phyloP scores from a whole-genome alignment of 64 coral and sea anemone genomes.

The Porites lutea region DNA sequence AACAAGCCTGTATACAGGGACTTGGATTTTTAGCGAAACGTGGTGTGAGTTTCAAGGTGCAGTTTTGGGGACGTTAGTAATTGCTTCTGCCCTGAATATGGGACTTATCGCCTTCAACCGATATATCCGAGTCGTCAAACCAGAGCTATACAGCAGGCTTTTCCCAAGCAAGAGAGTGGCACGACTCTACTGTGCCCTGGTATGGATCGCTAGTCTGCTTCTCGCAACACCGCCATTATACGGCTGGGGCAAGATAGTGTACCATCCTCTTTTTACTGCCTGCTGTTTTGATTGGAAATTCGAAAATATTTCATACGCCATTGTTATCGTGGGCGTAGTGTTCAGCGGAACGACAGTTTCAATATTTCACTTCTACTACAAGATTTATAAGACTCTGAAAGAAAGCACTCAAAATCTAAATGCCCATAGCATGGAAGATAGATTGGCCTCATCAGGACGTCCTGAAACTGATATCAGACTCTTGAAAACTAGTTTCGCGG shows the following conservation, averaged over 20 bases:
- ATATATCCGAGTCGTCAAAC: slow-evolving; percentile 53
- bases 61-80: slow-evolving; percentile 38
- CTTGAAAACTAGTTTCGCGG: neutral
- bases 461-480: slow-evolving; percentile 47
- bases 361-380: neutral
- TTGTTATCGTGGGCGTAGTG: slow-evolving; percentile 34
- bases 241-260: slow-evolving; percentile 36
- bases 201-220: slow-evolving; percentile 43
- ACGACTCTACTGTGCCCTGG: slow-evolving; percentile 20
- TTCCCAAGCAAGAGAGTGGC: slow-evolving; percentile 40
- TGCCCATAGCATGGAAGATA: neutral
- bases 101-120: too few relatives aligned
- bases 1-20: too few relatives aligned
- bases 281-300: slow-evolving; percentile 60
- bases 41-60: slow-evolving; percentile 4
- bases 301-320: slow-evolving; percentile 58
- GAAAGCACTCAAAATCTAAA: too few relatives aligned
- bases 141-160: slow-evolving; percentile 40
- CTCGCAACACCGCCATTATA: slow-evolving; percentile 48
- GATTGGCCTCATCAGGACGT: neutral
- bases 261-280: slow-evolving; percentile 31
- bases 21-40: too few relatives aligned
- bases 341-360: neutral
- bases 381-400: neutral
- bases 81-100: slow-evolving; percentile 20